Conservation (phyloP, 2,797 vertebrate species). For the Xenentodon cancila region DNA sequence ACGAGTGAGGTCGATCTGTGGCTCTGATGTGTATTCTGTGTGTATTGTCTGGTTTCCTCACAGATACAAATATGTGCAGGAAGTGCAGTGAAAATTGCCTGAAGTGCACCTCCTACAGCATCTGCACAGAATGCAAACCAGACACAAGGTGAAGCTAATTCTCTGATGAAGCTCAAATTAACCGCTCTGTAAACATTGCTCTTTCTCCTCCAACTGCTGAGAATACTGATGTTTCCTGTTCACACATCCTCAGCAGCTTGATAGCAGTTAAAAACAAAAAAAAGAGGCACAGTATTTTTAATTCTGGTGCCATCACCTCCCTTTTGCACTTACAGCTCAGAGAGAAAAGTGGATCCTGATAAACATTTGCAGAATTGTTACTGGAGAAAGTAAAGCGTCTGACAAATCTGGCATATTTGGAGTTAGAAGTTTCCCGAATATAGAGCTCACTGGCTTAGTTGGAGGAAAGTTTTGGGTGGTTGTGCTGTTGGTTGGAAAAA, state of each 20-base stretch:
- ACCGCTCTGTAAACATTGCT: slow-evolving; percentile 57
- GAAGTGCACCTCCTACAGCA: slow-evolving; percentile 88
- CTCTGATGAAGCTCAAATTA: slow-evolving; percentile 59
- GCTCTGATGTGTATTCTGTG: slow-evolving; percentile 46
- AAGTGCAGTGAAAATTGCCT: slow-evolving; percentile 93
- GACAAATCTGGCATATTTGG: slow-evolving; percentile 27
- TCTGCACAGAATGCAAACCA: slow-evolving; percentile 92
- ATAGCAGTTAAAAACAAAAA: slow-evolving; percentile 23
- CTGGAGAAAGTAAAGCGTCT: slow-evolving; percentile 10
- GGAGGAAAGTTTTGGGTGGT: slow-evolving; percentile 38
- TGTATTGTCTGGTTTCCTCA: slow-evolving; percentile 62
- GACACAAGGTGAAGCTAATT: slow-evolving; percentile 88
- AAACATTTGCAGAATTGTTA: slow-evolving; percentile 19
- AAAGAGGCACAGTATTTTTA: slow-evolving; percentile 7
- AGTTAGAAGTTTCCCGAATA: slow-evolving; percentile 40
- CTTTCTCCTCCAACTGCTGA: slow-evolving; percentile 23
- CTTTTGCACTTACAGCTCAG: not conserved
- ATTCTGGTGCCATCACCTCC: slow-evolving; percentile 7
- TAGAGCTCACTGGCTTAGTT: slow-evolving; percentile 48
- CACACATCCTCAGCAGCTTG: slow-evolving; percentile 26
- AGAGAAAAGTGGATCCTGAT: slow-evolving; percentile 22
- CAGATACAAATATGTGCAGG: slow-evolving; percentile 90
- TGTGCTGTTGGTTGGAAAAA: slow-evolving; percentile 57
- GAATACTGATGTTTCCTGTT: slow-evolving; percentile 41
- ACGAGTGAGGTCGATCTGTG: slow-evolving; percentile 44